phyloP scores from a whole-genome alignment of 2,888 invertebrate genomes.

The Platycheirus rosarum region DNA sequence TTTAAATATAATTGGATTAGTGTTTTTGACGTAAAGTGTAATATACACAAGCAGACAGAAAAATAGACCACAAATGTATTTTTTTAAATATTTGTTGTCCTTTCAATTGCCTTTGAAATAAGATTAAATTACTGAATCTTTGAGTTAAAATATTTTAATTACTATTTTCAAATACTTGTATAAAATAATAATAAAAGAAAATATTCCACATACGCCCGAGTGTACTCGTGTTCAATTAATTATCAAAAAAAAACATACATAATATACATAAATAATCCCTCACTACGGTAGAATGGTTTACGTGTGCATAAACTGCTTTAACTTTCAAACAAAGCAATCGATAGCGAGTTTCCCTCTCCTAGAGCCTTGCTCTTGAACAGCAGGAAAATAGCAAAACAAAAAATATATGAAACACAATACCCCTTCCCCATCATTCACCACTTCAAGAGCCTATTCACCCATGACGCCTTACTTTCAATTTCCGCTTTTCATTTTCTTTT shows the following conservation, averaged over 20 bases:
- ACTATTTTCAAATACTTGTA: too few relatives aligned
- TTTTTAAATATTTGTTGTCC: too few relatives aligned
- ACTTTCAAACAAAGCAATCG: slow-evolving; percentile 27
- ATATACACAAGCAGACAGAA: too few relatives aligned
- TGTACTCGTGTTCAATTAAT: neutral
- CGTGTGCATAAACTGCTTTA: slow-evolving; percentile 7
- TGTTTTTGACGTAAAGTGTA: too few relatives aligned
- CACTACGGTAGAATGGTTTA: too few relatives aligned
- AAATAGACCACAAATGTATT: too few relatives aligned
- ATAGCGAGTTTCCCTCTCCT: slow-evolving; percentile 12
- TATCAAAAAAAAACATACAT: neutral
- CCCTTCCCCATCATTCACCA: neutral
- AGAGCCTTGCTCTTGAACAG: slow-evolving; percentile 48
- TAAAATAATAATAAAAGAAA: too few relatives aligned
- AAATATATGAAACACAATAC: slow-evolving; percentile 3
- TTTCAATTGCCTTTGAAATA: too few relatives aligned
- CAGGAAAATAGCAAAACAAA: neutral
- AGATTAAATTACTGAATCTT: too few relatives aligned
- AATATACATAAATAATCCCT: too few relatives aligned
- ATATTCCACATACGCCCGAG: slow-evolving; percentile 8
- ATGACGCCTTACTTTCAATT: slow-evolving; percentile 54
- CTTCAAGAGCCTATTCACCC: slow-evolving; percentile 42
- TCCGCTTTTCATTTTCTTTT: slow-evolving; percentile 48
- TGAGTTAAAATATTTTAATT: too few relatives aligned
- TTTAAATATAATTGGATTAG: too few relatives aligned